Conservation (phyloP, 2,113 vertebrate genomes). For the Gymnocephalus cernua region DNA sequence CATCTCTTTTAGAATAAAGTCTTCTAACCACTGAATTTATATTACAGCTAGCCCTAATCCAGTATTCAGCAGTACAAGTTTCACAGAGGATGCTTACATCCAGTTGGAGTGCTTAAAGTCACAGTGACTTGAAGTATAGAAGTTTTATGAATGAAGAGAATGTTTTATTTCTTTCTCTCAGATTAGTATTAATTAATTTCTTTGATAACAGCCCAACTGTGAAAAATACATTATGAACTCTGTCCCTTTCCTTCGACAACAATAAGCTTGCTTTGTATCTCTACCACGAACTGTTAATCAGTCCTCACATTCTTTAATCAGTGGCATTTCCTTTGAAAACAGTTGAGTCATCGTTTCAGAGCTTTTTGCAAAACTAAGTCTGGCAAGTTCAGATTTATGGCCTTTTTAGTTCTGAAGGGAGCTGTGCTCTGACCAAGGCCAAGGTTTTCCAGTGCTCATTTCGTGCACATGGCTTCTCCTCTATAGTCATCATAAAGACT, state of each 20-base stretch:
- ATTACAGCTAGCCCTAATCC: background rate
- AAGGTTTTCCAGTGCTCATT: conserved; percentile 4
- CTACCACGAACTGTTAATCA: background rate
- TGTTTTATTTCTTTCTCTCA: conserved; percentile 21
- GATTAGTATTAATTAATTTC: background rate
- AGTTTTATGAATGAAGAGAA: too few species aligned
- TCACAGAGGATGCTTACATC: background rate
- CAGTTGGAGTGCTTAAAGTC: background rate
- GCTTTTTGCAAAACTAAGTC: background rate
- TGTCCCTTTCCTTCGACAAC: background rate
- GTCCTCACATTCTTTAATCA: background rate
- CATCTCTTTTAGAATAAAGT: background rate
- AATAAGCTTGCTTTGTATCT: background rate
- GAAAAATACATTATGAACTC: background rate
- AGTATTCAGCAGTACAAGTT: background rate
- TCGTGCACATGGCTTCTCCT: conserved; percentile 7
- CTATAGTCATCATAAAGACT: conserved; percentile 2
- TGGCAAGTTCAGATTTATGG: conserved; percentile 21
- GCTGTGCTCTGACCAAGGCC: background rate
- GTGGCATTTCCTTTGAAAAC: conserved; percentile 23
- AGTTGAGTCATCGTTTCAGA: background rate
- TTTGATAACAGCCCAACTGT: background rate
- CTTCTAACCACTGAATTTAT: background rate
- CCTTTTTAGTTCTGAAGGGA: conserved; percentile 2
- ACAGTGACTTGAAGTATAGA: background rate